These are phyloP conservation scores for Cybosia mesomella DNA, from an alignment of 2,888 invertebrate genomes.

Conservation along the genomic window DNA sequence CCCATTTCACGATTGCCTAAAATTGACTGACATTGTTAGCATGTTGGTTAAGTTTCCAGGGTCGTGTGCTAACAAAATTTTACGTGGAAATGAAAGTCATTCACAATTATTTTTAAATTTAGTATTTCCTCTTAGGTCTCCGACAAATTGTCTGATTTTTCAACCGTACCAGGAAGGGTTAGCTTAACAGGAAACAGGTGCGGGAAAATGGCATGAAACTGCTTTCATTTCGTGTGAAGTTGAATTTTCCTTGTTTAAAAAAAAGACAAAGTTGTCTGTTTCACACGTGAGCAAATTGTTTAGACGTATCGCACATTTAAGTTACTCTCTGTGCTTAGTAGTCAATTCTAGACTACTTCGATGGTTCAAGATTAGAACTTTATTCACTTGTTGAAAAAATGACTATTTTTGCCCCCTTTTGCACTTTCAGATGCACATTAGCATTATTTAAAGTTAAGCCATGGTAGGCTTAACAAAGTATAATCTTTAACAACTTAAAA, in stretches of 20 bases:
- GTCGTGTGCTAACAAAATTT: constrained; percentile 19
- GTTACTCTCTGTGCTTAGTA: no score
- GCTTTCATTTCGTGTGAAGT: not conserved
- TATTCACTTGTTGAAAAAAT: no score
- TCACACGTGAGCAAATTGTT: no score
- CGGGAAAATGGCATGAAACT: not conserved
- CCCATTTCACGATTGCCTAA: constrained; percentile 20
- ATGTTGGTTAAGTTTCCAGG: constrained; percentile 29
- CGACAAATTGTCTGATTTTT: constrained; percentile 22
- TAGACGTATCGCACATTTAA: no score
- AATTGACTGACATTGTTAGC: constrained; percentile 37
- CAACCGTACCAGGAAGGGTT: not conserved
- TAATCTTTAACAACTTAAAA: not conserved
- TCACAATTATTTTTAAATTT: constrained; percentile 31
- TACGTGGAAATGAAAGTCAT: constrained; percentile 43
- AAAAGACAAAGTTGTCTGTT: not conserved
- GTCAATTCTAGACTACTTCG: no score
- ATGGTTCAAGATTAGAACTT: no score
- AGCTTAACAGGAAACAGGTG: no score
- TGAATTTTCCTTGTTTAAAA: not conserved
- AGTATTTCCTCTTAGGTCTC: constrained; percentile 38
- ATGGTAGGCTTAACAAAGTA: no score
- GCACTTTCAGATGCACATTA: no score
- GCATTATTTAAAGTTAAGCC: no score
- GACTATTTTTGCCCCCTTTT: no score